phyloP scores from a whole-genome alignment of 2,113 vertebrate genomes.

The Cynocephalus volans region DNA sequence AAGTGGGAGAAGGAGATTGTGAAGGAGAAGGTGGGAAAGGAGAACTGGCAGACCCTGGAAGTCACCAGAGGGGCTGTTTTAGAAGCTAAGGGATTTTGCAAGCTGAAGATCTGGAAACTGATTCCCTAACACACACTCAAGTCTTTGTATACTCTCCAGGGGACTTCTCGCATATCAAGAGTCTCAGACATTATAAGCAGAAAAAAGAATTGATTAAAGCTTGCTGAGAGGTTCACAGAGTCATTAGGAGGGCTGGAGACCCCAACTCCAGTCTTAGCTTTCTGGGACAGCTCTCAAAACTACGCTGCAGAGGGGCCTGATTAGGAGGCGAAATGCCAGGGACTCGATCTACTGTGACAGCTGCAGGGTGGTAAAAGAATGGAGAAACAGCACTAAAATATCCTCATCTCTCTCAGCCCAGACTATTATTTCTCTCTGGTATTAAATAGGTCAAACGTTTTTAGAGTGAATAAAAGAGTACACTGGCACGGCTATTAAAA shows the following conservation, averaged over 20 bases:
- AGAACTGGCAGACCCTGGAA: not conserved
- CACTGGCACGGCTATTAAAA: not conserved
- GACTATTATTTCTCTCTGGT: no score
- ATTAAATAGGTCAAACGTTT: not conserved
- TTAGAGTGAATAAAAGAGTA: not conserved
- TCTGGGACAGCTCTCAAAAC: not conserved
- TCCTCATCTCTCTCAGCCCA: not conserved
- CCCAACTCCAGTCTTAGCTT: not conserved
- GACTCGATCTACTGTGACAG: not conserved
- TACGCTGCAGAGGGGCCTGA: fast-evolving
- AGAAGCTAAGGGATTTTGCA: not conserved
- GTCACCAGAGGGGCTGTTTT: not conserved
- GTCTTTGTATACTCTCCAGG: not conserved
- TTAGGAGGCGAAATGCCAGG: not conserved
- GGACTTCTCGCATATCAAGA: not conserved
- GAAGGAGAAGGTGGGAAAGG: not conserved
- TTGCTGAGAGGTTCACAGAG: not conserved
- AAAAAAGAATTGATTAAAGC: not conserved
- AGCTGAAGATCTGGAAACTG: not conserved
- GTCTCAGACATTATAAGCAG: not conserved
- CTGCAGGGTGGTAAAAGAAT: no score
- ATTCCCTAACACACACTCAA: not conserved
- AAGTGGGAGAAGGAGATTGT: not conserved
- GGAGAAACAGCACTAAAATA: not conserved
- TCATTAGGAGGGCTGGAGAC: not conserved